Percentiles rank a stretch among this genome's conserved stretches.
phyloP scores from a whole-genome alignment of 37 sponge, comb jelly and placozoan genomes.

The Spongilla lacustris region DNA sequence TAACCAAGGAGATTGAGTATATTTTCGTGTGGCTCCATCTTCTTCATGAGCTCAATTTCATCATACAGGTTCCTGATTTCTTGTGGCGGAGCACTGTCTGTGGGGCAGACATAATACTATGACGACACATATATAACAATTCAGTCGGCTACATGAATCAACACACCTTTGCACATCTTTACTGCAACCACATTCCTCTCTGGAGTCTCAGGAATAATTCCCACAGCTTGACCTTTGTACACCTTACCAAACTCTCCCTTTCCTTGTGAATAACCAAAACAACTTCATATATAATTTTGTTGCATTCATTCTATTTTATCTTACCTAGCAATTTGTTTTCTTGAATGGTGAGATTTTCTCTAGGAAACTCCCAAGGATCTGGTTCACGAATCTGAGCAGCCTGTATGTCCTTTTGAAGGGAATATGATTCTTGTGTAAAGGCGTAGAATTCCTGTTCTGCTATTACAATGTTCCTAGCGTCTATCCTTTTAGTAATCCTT shows the following conservation, averaged over 20 bases:
- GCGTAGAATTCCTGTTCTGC: not conserved
- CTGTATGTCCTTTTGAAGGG: not conserved
- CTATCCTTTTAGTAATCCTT: not conserved
- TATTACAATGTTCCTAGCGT: not conserved
- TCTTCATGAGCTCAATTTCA: slow-evolving; percentile 64
- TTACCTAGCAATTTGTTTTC: not conserved
- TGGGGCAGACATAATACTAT: no score
- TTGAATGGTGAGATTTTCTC: not conserved
- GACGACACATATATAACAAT: no score
- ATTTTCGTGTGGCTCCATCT: slow-evolving; percentile 63
- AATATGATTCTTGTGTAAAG: not conserved
- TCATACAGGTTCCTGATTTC: slow-evolving; percentile 44
- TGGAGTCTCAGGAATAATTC: slow-evolving; percentile 15
- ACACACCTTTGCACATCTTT: slow-evolving; percentile 18
- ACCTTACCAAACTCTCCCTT: slow-evolving; percentile 36
- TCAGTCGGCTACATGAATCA: not conserved
- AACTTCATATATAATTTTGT: not conserved
- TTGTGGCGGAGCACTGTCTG: slow-evolving; percentile 34
- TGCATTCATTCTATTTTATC: not conserved
- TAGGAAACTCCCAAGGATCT: not conserved
- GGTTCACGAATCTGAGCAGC: not conserved
- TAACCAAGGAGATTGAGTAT: slow-evolving; percentile 69
- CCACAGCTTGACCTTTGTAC: slow-evolving; percentile 21
- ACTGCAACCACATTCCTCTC: slow-evolving; percentile 27
- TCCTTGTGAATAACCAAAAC: not conserved